Evolutionary conservation across 2,113 vertebrate genomes (phyloP), one percentile per base, ranked within the genome.

Genomic region (Rhea pennata): DNA sequence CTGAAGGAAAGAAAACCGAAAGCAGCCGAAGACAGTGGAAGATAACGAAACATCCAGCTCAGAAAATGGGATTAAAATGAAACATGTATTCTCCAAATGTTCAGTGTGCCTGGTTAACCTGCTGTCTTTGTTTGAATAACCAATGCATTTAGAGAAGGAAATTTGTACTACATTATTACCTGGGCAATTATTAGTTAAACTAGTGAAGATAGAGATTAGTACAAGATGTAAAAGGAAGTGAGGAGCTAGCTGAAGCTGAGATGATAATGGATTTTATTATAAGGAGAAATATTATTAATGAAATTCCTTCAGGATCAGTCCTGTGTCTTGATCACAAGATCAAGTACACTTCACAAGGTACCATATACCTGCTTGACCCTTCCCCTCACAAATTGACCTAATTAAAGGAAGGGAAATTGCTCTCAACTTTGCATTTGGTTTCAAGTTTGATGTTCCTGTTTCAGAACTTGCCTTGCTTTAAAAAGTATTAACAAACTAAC

Each of bases 261-360:
- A 84, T 40, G 56, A 89, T 40, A 84, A 94, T 66, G 9, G 62
- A 48, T 96, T 94, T 94, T 91, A 29, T 87, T 95, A 50, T 39
- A 96, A 88, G 58, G 33, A 9, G 36, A 76, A 90, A 85, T 85
- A 76, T 39, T 71, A 31, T n/a, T 85, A 83, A 90, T 80, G 54
- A 90, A 62, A 91, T 87, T 81, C 50, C 21, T 83, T 23, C 48
- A 70, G 64, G 40, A 62, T 66, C 64, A 36, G 26, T 53, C n/a
- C n/a, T n/a, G n/a, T n/a, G n/a, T n/a, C n/a, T n/a, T n/a, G n/a
- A n/a, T n/a, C n/a, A n/a, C n/a, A n/a, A n/a, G n/a, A n/a, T n/a
- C n/a, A n/a, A n/a, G n/a, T n/a, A n/a, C 2, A 6, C 59, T 77
- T 93, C 59, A 31, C 33, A 84, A 46, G 8, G 10, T 73, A 40